Evolutionary conservation across 2,888 invertebrate genomes (phyloP), one percentile per base, ranked within the genome.

Genomic region (Fragum whitleyi): DNA sequence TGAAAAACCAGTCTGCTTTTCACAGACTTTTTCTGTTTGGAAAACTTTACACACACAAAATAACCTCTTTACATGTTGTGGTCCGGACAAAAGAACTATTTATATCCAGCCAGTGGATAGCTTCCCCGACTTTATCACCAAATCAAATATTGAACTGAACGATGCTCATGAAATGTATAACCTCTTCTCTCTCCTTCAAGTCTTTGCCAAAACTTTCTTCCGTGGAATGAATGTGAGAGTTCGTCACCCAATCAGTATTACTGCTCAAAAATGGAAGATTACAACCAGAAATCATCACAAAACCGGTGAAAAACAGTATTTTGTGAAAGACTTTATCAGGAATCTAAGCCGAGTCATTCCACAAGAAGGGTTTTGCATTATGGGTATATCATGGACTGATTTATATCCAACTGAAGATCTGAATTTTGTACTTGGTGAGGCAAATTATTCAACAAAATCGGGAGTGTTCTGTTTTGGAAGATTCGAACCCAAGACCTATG

Each of bases 351-450:
- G 80, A 32, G 65, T 85, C 14, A 81, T 86, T 14, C 93, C 93
- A 9, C 72, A 77, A 42, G 89, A 92, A 88, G 91, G 90, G 2
- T 85, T 86, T 65, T 90, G 91, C 67, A 89, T 92, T 28, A 81
- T 92, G 68, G 93, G 93, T n/a, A 79, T 93, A 14, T 86, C 87
- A 3, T 93, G 93, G 93, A 92, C 92, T 16, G 93, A 93, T 77
- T 86, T 93, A 7, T 93, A 92, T 81, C 93, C 93, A 26, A 85
- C 83, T 42, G 92, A 93, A 73, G 88, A 91, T 53, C 84, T 91
- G 71, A 93, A 93, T 70, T 93, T 93, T 90, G 91, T 91, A 7
- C 89, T 93, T 14, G 93, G 93, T 2, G 90, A 93, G 79, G 91
- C 92, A 2, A 88, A 90, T 2, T 74, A 82, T 26, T 32, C 70